Base-by-base conservation (phyloP, 2,888 invertebrate species). In the Andrena bucephala region DNA sequence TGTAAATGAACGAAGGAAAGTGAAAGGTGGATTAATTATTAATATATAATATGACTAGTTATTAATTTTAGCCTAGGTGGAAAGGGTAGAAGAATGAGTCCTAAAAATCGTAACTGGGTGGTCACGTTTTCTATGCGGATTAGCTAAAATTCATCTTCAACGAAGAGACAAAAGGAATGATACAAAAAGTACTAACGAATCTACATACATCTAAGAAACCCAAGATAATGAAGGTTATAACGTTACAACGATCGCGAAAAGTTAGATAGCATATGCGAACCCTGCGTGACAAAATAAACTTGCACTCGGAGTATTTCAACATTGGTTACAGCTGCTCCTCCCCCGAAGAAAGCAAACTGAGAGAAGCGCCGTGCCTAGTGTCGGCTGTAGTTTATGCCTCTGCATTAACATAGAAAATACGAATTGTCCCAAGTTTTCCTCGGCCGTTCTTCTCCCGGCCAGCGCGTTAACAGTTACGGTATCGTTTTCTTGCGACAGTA, bases 381-480 rank as follows among this genome's bases (percentile, higher is more conserved):
- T 87, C 85, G 86, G 86, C 83, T 86, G 86, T 90, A 88, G 86
- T 92, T 92, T 92, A 92, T 90, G 88, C 71, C 76, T 71, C 81
- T 69, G 84, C 90, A 92, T 92, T 92, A 92, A 91, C 91, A 91
- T 92, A 90, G 88, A 90, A 91, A 89, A 91, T 91, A 91, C 91
- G 90, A 90, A 91, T 91, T 68, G 84, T 77, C 82, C 68, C 48
- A 7, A 48, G 77, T 59, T 42, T 63, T 54, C 31, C 36, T 63
- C 48, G n/a, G 33, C 59, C 48, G 4, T 52, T 36, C 29, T 52
- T 70, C 68, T 57, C 57, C 33, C 57, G 50, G 52, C 66, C 33
- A 65, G 42, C 42, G 29, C 73, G 70, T 89, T 85, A 89, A 90
- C 87, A 83, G 87, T 85, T 85, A 85, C 81, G 76, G 77, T 81